phyloP scores from a whole-genome alignment of 2,797 vertebrate species.

The Dendrocincla fuliginosa region DNA sequence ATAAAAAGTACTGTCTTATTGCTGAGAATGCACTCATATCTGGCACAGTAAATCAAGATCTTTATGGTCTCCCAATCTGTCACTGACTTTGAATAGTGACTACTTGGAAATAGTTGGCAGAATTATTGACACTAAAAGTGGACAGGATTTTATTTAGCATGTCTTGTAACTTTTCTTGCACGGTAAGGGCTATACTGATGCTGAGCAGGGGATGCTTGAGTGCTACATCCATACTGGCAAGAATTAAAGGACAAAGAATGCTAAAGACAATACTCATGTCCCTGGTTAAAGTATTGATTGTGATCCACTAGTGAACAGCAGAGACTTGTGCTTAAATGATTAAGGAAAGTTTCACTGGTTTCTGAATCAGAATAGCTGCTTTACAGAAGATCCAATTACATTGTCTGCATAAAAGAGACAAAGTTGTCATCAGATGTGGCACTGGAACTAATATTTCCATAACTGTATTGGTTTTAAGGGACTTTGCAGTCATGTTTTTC shows the following conservation, averaged over 20 bases:
- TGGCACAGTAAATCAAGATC: neutral
- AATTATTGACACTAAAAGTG: neutral
- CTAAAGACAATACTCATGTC: neutral
- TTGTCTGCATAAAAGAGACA: neutral
- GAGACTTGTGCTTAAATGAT: neutral
- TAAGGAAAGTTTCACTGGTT: neutral
- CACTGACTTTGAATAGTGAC: neutral
- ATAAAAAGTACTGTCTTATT: neutral
- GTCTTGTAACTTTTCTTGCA: neutral
- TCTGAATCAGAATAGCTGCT: neutral
- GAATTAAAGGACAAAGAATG: neutral
- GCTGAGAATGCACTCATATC: neutral
- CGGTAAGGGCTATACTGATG: neutral
- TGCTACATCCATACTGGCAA: neutral
- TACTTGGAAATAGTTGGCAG: neutral
- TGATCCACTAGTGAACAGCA: neutral
- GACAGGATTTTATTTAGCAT: neutral
- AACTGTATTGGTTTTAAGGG: neutral
- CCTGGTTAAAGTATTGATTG: neutral
- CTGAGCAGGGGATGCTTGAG: neutral
- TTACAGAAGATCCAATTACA: neutral
- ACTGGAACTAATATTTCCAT: neutral
- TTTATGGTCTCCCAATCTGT: neutral
- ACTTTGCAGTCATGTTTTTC: neutral
- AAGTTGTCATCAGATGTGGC: neutral